Conservation (phyloP, 2,113 vertebrate genomes). For the Sinocyclocheilus maitianheensis region DNA sequence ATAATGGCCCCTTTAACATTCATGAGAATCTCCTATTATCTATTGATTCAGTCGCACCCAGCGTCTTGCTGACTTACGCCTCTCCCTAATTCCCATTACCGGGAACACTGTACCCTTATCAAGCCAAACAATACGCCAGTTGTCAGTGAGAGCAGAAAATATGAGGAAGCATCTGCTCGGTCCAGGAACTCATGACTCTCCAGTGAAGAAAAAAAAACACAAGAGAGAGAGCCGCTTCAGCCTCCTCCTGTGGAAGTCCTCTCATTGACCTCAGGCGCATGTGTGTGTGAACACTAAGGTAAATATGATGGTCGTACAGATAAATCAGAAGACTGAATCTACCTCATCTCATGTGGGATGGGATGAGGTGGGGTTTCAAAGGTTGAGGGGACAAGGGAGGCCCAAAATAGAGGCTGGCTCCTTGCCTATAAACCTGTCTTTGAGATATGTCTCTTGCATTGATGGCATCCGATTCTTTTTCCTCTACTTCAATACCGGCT, state of each 20-base stretch:
- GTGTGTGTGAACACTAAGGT: conserved; percentile 59
- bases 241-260: conserved; percentile 63
- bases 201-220: conserved; percentile 32
- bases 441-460: conserved; percentile 73
- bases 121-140: conserved; percentile 78
- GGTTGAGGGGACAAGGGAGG: conserved; percentile 55
- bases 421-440: conserved; percentile 76
- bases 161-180: conserved; percentile 74
- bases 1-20: conserved; percentile 71
- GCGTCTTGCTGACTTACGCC: conserved; percentile 71
- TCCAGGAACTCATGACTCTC: conserved; percentile 75
- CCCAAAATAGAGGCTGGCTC: conserved; percentile 69
- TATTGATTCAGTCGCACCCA: conserved; percentile 74
- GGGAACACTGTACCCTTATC: conserved; percentile 78
- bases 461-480: conserved; percentile 74
- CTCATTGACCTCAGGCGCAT: conserved; percentile 70
- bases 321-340: conserved; percentile 69
- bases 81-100: conserved; percentile 77
- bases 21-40: conserved; percentile 74
- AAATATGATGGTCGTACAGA: conserved; percentile 68
- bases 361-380: conserved; percentile 42
- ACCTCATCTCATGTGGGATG: conserved; percentile 59
- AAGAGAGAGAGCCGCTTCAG: conserved; percentile 3
- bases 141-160: conserved; percentile 73
- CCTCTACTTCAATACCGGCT: conserved; percentile 57